Percentiles rank a stretch among this genome's conserved stretches.
These are phyloP conservation scores for Odobenus rosmarus DNA, from an alignment of 2,113 vertebrate species.

Conservation along the genomic window DNA sequence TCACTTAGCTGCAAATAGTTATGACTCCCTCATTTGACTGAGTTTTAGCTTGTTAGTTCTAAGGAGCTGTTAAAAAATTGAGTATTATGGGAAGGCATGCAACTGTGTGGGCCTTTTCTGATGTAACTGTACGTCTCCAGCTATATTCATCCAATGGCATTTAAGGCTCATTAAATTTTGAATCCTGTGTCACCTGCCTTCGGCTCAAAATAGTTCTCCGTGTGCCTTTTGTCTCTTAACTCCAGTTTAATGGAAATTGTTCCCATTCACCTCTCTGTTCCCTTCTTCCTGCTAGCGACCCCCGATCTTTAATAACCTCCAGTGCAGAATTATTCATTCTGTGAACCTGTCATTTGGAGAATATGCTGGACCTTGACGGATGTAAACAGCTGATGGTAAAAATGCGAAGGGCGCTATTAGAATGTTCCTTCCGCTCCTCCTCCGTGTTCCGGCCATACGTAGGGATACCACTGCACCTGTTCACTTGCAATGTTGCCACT, in stretches of 20 bases:
- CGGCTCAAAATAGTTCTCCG: conserved; percentile 82
- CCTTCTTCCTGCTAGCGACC: conserved; percentile 60
- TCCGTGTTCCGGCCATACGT: neutral
- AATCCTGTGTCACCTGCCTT: conserved; percentile 83
- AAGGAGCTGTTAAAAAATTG: conserved; percentile 66
- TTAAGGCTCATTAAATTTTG: conserved; percentile 89
- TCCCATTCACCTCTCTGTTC: conserved; percentile 72
- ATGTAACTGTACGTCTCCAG: conserved; percentile 54
- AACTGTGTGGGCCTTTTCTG: conserved; percentile 66
- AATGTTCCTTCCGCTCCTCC: neutral
- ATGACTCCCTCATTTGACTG: conserved; percentile 30
- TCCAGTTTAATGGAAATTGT: conserved; percentile 78
- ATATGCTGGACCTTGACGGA: neutral
- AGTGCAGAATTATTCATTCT: neutral
- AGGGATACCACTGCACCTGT: accelerated
- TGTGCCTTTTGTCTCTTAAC: conserved; percentile 80
- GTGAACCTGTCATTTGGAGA: conserved; percentile 50
- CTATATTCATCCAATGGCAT: conserved; percentile 84
- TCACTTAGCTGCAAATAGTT: neutral
- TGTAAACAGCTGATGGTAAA: neutral
- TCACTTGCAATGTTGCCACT: accelerated
- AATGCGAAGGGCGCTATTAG: accelerated
- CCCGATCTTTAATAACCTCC: conserved; percentile 65
- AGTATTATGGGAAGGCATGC: conserved; percentile 65
- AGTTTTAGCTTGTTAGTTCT: conserved; percentile 60